Evolutionary conservation across 2,888 invertebrate genomes (phyloP), one percentile per base, ranked within the genome.

Genomic region (Apoderus coryli): DNA sequence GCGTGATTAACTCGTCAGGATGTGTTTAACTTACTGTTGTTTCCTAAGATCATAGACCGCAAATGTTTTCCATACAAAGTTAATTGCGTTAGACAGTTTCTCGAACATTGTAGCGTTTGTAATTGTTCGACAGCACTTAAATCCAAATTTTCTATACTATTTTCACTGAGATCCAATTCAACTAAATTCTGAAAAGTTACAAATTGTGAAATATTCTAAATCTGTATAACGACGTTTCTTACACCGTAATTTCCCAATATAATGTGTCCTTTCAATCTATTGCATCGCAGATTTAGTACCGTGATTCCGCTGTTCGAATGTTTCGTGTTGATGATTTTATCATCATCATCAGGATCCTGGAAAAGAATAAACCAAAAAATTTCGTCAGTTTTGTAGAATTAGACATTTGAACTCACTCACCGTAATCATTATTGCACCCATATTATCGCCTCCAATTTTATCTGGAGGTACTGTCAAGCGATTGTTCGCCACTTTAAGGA

Each of bases 231-330:
- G n/a, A n/a, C n/a, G n/a, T n/a, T 35, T 59, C 68, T 67, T 64
- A 82, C 84, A 54, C 80, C 81, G 57, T 84, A 84, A 55, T 82
- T 84, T 32, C 81, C 84, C 29, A 85, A 69, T 42, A 84, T 76
- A 39, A 85, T 84, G 59, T 76, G 81, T 33, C 84, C 84, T 56
- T 82, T 81, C 14, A 84, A 60, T 40, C 75, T 69, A 56, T 82
- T 84, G 39, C 77, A 72, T 31, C 80, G 64, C 22, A 84, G 60
- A 52, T 79, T 81, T n/a, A 82, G 71, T 40, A n/a, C n/a, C n/a
- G n/a, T n/a, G n/a, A n/a, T n/a, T n/a, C n/a, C n/a, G n/a, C n/a
- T n/a, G n/a, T n/a, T n/a, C n/a, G n/a, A n/a, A n/a, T n/a, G n/a
- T n/a, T n/a, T n/a, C n/a, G n/a, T n/a, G n/a, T n/a, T n/a, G n/a